Conservation (phyloP, 1,140 invertebrate species). For the Cardiocondyla obscurior region DNA sequence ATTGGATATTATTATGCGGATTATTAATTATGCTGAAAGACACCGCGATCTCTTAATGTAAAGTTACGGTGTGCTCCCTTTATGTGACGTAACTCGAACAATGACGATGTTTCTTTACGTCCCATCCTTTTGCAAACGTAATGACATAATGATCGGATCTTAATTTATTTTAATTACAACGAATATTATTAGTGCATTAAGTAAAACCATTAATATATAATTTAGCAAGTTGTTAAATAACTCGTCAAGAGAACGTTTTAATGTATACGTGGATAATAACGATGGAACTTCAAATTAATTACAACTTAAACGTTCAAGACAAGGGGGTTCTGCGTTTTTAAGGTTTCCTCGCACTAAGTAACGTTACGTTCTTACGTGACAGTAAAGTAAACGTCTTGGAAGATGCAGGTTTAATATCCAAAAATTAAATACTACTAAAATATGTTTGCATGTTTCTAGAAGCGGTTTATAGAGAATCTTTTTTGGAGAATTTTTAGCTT, state of each 20-base stretch:
- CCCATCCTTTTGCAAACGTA: not conserved
- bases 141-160: not conserved
- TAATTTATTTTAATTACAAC: not conserved
- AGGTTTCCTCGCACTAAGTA: not conserved
- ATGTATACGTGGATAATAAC: not conserved
- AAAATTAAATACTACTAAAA: not conserved
- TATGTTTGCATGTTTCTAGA: not conserved
- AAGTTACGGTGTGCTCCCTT: constrained; percentile 18
- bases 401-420: not conserved
- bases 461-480: no score
- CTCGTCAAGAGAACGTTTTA: not conserved
- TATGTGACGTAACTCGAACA: constrained; percentile 11
- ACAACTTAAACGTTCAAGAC: not conserved
- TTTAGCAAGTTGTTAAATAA: not conserved
- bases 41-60: not conserved
- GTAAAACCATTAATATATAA: not conserved
- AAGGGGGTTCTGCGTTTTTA: not conserved
- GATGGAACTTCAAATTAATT: no score
- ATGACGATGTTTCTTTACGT: not conserved
- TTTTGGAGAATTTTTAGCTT: not conserved
- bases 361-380: not conserved
- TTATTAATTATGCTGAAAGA: constrained; percentile 37
- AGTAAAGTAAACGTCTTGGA: not conserved
- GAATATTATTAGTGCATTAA: not conserved
- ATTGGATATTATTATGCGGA: constrained; percentile 39